phyloP scores from a whole-genome alignment of 30 jellyfish, hydroid and myxozoan genomes.

The Aurelia aurita complex sp. Pacific region DNA sequence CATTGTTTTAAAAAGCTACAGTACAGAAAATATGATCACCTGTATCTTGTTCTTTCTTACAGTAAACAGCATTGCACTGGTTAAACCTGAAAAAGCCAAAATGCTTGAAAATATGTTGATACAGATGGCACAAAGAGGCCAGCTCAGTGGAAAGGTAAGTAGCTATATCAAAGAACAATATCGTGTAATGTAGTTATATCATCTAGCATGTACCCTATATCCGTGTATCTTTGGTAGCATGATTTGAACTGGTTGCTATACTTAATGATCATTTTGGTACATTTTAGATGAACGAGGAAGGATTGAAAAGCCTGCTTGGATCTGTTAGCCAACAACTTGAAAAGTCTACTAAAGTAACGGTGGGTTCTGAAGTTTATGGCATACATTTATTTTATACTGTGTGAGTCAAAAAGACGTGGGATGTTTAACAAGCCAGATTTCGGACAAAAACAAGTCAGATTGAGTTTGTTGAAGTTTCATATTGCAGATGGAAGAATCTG shows the following conservation, averaged over 20 bases:
- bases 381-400: too few species aligned
- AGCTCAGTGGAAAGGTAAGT: constrained; percentile 82
- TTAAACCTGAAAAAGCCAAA: constrained; percentile 96
- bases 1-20: too few species aligned
- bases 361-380: constrained; percentile 3
- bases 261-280: background rate
- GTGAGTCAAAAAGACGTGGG: too few species aligned
- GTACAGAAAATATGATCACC: too few species aligned
- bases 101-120: constrained; percentile 95
- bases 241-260: too few species aligned
- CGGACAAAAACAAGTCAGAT: too few species aligned
- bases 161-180: background rate
- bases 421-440: too few species aligned
- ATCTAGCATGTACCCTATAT: too few species aligned
- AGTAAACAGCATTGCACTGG: constrained; percentile 97
- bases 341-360: constrained; percentile 84
- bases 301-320: constrained; percentile 64
- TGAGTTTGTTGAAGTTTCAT: too few species aligned
- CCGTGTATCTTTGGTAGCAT: too few species aligned
- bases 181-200: too few species aligned
- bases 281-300: constrained; percentile 72
- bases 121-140: constrained; percentile 98
- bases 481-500: too few species aligned
- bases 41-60: background rate
- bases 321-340: constrained; percentile 68